Percentiles rank a stretch among this genome's conserved stretches.
Conservation (phyloP, 2,113 vertebrate species). For the Caracal caracal region DNA sequence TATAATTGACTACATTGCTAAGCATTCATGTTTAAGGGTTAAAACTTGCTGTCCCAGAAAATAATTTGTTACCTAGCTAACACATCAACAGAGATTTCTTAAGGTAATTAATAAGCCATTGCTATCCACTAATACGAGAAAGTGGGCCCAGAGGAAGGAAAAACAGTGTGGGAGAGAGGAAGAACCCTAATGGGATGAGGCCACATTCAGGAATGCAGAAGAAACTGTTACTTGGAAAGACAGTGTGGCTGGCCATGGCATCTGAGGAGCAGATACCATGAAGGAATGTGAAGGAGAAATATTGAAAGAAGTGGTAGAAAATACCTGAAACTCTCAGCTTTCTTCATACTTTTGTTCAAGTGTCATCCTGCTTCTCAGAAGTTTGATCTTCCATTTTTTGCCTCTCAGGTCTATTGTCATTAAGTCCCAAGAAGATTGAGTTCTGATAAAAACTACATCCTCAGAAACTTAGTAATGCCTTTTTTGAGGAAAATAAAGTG, state of each 20-base stretch:
- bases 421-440: background rate
- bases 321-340: background rate
- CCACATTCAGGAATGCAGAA: background rate
- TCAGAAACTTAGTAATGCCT: background rate
- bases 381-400: background rate
- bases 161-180: background rate
- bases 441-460: slow-evolving; percentile 5
- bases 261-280: background rate
- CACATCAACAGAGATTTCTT: slow-evolving; percentile 11
- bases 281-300: background rate
- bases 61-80: background rate
- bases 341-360: background rate
- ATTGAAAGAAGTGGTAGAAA: background rate
- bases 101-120: slow-evolving; percentile 37
- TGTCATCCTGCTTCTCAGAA: slow-evolving; percentile 6
- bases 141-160: background rate
- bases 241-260: background rate
- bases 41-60: slow-evolving; percentile 33
- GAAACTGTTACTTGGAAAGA: background rate
- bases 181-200: background rate
- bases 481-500: slow-evolving; percentile 10
- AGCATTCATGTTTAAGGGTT: slow-evolving; percentile 37
- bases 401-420: background rate
- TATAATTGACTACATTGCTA: slow-evolving; percentile 29
- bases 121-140: background rate